Conservation (phyloP, 64 coral and sea anemone genomes). For the Orbicella faveolata region DNA sequence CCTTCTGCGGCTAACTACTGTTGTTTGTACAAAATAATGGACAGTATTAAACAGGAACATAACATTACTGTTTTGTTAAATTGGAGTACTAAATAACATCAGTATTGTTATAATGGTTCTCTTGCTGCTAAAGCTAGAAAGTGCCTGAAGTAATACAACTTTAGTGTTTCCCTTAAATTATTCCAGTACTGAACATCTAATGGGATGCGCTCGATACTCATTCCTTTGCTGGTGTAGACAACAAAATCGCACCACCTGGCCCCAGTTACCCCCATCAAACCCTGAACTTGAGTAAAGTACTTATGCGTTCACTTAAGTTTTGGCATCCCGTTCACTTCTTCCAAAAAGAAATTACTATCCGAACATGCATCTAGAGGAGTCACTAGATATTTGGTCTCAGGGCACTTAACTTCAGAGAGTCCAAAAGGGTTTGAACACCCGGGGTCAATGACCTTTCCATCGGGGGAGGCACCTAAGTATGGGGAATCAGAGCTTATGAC, state of each 20-base stretch:
- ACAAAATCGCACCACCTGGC: conserved; percentile 28
- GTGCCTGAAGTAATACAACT: background rate
- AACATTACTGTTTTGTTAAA: too few relatives aligned
- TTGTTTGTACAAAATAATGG: too few relatives aligned
- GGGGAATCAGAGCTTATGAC: conserved; percentile 4
- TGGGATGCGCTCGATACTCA: conserved; percentile 26
- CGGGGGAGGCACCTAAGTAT: conserved; percentile 37
- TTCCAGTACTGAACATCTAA: background rate
- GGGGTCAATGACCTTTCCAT: background rate
- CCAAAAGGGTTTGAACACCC: background rate
- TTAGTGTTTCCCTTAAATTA: background rate
- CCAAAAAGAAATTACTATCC: background rate
- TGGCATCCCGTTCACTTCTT: conserved; percentile 3
- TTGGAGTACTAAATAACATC: too few relatives aligned
- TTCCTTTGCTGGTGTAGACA: conserved; percentile 10
- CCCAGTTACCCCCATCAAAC: background rate
- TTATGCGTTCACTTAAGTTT: background rate
- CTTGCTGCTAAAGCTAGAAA: too few relatives aligned
- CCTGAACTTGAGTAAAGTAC: conserved; percentile 29
- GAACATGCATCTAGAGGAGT: background rate
- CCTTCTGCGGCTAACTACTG: too few relatives aligned
- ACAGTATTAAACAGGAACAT: too few relatives aligned
- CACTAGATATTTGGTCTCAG: conserved; percentile 4
- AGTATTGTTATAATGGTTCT: too few relatives aligned
- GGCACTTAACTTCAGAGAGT: background rate